Conservation (phyloP, 2,797 vertebrate species). For the Buceros bicornis region DNA sequence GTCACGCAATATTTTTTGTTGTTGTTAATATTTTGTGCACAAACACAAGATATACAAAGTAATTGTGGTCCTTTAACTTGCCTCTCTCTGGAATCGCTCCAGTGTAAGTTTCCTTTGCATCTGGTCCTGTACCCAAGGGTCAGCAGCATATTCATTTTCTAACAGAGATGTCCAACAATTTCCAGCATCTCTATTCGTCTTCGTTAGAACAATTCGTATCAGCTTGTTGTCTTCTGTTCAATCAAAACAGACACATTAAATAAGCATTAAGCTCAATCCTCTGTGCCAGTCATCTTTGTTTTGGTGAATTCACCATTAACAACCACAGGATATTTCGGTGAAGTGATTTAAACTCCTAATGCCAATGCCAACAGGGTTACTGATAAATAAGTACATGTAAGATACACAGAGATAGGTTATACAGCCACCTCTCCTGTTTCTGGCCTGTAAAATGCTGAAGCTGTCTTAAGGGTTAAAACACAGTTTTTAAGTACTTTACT, state of each 20-base stretch:
- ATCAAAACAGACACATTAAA: not conserved
- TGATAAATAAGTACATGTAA: not conserved
- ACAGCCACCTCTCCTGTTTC: not conserved
- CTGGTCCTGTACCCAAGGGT: conserved; percentile 96
- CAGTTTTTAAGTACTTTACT: not conserved
- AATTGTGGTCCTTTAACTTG: conserved; percentile 63
- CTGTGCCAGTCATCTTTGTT: fast-evolving
- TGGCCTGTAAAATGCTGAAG: not conserved
- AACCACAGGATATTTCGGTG: not conserved
- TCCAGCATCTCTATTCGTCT: conserved; percentile 93
- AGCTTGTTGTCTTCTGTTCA: conserved; percentile 92
- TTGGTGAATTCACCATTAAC: not conserved
- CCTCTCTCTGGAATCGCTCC: conserved; percentile 97
- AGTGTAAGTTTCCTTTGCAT: conserved; percentile 98
- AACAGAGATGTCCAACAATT: conserved; percentile 97
- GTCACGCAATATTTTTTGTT: too few species aligned
- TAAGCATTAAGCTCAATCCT: not conserved
- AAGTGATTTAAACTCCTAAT: not conserved
- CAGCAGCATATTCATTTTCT: conserved; percentile 92
- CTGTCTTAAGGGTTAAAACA: not conserved
- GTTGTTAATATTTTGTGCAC: too few species aligned
- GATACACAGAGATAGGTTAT: not conserved
- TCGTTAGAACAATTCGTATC: conserved; percentile 92
- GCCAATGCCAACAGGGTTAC: not conserved
- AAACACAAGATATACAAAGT: not conserved